These are phyloP conservation scores for Brachyalestes nurse DNA, from an alignment of 2,797 vertebrate genomes.

Conservation along the genomic window DNA sequence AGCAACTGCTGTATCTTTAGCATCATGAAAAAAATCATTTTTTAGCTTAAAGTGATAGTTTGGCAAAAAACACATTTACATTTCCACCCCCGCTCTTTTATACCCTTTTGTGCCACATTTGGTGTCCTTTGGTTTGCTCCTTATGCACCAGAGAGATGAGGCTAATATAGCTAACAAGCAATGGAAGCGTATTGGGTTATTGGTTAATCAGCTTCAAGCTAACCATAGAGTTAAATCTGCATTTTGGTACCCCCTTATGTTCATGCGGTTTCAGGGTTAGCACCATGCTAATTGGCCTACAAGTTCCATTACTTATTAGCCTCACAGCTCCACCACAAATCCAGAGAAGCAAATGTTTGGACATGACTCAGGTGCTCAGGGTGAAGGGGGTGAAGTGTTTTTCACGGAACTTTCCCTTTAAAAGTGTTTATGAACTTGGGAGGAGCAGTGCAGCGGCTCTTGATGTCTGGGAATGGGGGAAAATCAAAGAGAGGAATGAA, in stretches of 20 bases:
- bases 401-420: background rate
- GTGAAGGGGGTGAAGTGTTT: background rate
- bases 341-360: background rate
- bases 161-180: background rate
- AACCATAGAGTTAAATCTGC: too few species aligned
- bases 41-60: background rate
- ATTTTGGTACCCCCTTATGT: too few species aligned
- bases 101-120: background rate
- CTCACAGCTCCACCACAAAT: background rate
- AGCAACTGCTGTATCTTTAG: background rate
- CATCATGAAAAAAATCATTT: background rate
- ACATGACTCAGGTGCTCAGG: background rate
- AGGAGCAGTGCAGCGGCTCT: slow-evolving; percentile 13
- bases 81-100: background rate
- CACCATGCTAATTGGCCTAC: background rate
- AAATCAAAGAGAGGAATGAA: slow-evolving; percentile 24
- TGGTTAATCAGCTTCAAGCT: too few species aligned
- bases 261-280: too few species aligned
- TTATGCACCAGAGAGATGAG: background rate
- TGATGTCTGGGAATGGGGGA: slow-evolving; percentile 23
- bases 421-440: background rate
- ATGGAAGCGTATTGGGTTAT: background rate
- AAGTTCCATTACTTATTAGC: background rate
- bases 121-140: background rate
- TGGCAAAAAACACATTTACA: background rate